phyloP scores from a whole-genome alignment of 2,888 invertebrate genomes.

The Hirtodrosophila cameraria region DNA sequence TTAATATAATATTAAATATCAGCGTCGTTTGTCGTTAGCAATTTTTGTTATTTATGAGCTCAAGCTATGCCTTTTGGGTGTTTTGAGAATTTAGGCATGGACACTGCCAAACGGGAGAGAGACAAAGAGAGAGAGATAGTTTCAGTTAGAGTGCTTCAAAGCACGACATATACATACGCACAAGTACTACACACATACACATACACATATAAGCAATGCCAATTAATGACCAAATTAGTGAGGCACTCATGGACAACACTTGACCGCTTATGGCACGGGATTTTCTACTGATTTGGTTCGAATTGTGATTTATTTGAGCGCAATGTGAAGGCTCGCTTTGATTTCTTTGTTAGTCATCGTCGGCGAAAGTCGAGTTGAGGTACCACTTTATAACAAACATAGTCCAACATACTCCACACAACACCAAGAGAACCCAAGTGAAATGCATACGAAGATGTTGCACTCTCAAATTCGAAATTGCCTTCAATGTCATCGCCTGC shows the following conservation, averaged over 20 bases:
- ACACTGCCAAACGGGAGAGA: constrained; percentile 32
- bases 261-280: constrained; percentile 75
- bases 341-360: constrained; percentile 70
- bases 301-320: constrained; percentile 76
- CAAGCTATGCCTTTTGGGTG: constrained; percentile 78
- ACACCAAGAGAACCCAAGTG: constrained; percentile 61
- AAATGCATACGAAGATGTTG: constrained; percentile 60
- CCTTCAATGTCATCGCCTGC: constrained; percentile 53
- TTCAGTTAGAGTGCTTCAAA: constrained; percentile 13
- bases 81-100: constrained; percentile 68
- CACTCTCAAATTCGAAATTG: constrained; percentile 62
- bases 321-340: constrained; percentile 73
- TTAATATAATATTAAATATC: constrained; percentile 60
- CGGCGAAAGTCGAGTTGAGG: constrained; percentile 64
- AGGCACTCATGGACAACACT: constrained; percentile 77
- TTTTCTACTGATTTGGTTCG: constrained; percentile 80
- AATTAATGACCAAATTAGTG: constrained; percentile 81
- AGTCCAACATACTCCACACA: too few relatives aligned
- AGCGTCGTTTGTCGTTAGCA: constrained; percentile 71
- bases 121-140: constrained; percentile 14
- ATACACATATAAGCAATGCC: constrained; percentile 66
- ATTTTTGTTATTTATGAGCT: constrained; percentile 79
- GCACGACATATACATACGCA: constrained; percentile 16
- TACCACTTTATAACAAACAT: too few relatives aligned
- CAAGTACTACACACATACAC: constrained; percentile 8